A percentile compares a stretch with the other conserved stretches of the same genome.
Conservation (phyloP, 1,140 invertebrate species). For the Drosophila novamexicana region DNA sequence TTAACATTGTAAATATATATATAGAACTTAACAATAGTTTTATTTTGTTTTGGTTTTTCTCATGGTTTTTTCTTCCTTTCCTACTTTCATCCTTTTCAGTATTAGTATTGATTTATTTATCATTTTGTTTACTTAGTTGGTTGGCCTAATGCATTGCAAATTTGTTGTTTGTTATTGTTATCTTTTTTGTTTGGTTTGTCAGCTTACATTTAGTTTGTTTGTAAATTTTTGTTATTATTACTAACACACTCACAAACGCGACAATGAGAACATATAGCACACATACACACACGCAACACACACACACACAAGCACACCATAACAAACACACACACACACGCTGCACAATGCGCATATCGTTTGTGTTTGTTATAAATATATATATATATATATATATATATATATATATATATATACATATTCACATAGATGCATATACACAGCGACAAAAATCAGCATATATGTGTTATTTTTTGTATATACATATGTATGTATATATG, state of each 20-base stretch:
- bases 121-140: constrained; percentile 43
- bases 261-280: constrained; percentile 28
- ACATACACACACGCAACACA: not conserved
- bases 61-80: constrained; percentile 23
- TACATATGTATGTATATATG: constrained; percentile 48
- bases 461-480: constrained; percentile 1
- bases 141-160: constrained; percentile 50
- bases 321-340: constrained; percentile 6
- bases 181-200: constrained; percentile 52
- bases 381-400: constrained; percentile 16
- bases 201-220: constrained; percentile 69
- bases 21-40: constrained; percentile 52
- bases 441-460: constrained; percentile 10
- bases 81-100: constrained; percentile 22
- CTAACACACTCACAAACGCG: constrained; percentile 38
- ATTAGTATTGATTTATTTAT: constrained; percentile 38
- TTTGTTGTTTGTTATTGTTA: constrained; percentile 19
- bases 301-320: not conserved
- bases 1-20: constrained; percentile 62
- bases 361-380: constrained; percentile 49
- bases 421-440: constrained; percentile 2
- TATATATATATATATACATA: constrained; percentile 17
- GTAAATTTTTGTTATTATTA: constrained; percentile 26
- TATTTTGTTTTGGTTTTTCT: constrained; percentile 24
- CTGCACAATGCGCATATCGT: constrained; percentile 7